Conservation (phyloP, 1,140 invertebrate genomes). For the Drosophila melanica region DNA sequence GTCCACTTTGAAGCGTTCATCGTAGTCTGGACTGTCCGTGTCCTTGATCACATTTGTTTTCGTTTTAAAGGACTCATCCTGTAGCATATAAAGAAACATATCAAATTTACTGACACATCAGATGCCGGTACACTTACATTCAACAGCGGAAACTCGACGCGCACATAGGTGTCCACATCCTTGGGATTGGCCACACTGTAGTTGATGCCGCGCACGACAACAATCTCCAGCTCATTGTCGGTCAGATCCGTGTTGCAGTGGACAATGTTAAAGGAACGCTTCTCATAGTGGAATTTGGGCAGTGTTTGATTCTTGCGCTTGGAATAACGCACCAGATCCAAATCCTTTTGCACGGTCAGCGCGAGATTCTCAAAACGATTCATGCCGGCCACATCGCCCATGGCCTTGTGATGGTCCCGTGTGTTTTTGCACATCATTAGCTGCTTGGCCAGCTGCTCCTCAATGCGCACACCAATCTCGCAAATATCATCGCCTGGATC, state of each 20-base stretch:
- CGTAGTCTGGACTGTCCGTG: slow-evolving; percentile 95
- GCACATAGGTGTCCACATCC: slow-evolving; percentile 97
- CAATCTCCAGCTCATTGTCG: slow-evolving; percentile 95
- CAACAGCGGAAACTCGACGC: slow-evolving; percentile 96
- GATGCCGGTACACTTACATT: slow-evolving; percentile 86
- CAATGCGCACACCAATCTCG: slow-evolving; percentile 86
- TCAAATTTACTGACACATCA: too few relatives aligned
- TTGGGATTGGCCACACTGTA: slow-evolving; percentile 93
- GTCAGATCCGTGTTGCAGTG: slow-evolving; percentile 97
- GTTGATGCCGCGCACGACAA: slow-evolving; percentile 93
- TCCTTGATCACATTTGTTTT: slow-evolving; percentile 92
- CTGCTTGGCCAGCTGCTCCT: slow-evolving; percentile 93
- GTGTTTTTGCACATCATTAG: slow-evolving; percentile 93
- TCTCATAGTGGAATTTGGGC: slow-evolving; percentile 97
- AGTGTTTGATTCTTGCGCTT: slow-evolving; percentile 86
- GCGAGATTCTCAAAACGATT: slow-evolving; percentile 96
- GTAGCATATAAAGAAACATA: slow-evolving; percentile 35
- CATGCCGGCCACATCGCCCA: slow-evolving; percentile 96
- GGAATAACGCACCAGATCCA: slow-evolving; percentile 92
- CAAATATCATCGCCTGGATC: slow-evolving; percentile 86
- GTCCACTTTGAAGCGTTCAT: slow-evolving; percentile 90
- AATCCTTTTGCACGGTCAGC: slow-evolving; percentile 92
- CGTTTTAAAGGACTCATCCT: slow-evolving; percentile 92
- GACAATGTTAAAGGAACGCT: slow-evolving; percentile 93
- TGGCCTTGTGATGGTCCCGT: slow-evolving; percentile 93